Evolutionary conservation across 2,888 invertebrate species (phyloP).

Genomic region (Apamea epomidion): DNA sequence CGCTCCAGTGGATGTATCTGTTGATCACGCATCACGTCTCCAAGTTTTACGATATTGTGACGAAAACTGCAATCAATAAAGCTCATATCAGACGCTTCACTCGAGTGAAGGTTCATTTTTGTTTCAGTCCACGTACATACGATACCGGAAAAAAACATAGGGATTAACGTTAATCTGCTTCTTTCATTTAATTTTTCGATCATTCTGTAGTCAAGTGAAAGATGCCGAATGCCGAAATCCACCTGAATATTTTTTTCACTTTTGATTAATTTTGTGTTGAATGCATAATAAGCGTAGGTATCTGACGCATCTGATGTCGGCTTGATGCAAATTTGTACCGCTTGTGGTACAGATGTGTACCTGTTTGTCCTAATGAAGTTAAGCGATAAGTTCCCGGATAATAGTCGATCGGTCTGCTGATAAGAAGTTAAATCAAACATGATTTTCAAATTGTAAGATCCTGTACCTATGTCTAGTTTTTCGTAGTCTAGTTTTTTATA

Average conservation of each 20-base stretch:
- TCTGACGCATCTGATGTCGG: background rate
- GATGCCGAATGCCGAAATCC: background rate
- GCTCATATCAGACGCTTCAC: background rate
- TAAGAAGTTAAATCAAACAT: too few species aligned
- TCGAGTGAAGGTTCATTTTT: background rate
- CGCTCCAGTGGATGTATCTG: constrained; percentile 66
- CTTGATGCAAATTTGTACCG: too few species aligned
- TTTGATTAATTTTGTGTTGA: background rate
- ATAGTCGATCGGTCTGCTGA: too few species aligned
- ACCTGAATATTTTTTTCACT: background rate
- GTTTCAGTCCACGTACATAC: background rate
- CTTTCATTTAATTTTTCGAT: background rate
- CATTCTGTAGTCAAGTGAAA: background rate
- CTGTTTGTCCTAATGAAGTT: too few species aligned
- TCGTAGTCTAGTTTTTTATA: too few species aligned
- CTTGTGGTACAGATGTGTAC: too few species aligned
- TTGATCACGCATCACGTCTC: constrained; percentile 64
- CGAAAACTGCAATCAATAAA: constrained; percentile 60
- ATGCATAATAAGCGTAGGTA: too few species aligned
- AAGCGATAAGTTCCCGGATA: too few species aligned
- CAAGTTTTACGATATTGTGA: constrained; percentile 61
- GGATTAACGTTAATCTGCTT: background rate
- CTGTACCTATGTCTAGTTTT: too few species aligned
- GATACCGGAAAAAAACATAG: background rate
- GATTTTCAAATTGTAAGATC: too few species aligned